Base-by-base conservation (phyloP, 2,113 vertebrate species). In the Ictalurus furcatus region DNA sequence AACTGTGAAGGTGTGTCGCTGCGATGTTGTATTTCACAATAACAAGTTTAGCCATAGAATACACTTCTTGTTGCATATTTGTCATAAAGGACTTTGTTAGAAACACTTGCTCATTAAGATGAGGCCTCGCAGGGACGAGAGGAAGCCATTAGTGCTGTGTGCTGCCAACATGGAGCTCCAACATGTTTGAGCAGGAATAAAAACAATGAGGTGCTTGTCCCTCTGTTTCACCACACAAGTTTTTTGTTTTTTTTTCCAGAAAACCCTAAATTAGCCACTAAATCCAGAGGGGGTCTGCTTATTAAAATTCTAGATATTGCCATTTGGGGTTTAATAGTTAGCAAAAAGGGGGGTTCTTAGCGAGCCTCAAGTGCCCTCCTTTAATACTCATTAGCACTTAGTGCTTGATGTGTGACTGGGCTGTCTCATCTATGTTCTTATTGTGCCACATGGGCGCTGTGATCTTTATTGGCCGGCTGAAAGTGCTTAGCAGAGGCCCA, bases 401-500 rank as follows among this genome's bases (percentile, higher is more conserved):
- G 81, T 44, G 52, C 87, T 85, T 90, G 90, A 90, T 88, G 88
- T 87, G 83, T 89, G 87, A 90, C 84, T 48, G n/a, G 21, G 14
- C 28, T 73, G 69, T 89, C 81, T 90, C 86, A 90, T 87, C 87
- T 83, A 44, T 73, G 67, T 88, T 34, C 67, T 25, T 58, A 84
- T 82, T 87, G 84, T 88, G 89, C 86, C 89, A 93, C 89, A 88
- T 88, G 91, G 65, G 63, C 52, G 30, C 69, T 87, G 56, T 83
- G 37, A 25, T 61, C 85, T 92, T 90, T 91, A 92, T 81, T 88
- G 85, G 59, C 78, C 12, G 6, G 59, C 88, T 90, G 86, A 93
- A 91, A 88, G 81, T 87, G 85, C 90, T 91, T 88, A 90, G 78
- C 86, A 90, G 89, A 90, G 71, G 84, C 86, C 84, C 44, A 61